Evolutionary conservation across 2,888 invertebrate genomes (phyloP).

Genomic region (Phoenoteleia sp.): DNA sequence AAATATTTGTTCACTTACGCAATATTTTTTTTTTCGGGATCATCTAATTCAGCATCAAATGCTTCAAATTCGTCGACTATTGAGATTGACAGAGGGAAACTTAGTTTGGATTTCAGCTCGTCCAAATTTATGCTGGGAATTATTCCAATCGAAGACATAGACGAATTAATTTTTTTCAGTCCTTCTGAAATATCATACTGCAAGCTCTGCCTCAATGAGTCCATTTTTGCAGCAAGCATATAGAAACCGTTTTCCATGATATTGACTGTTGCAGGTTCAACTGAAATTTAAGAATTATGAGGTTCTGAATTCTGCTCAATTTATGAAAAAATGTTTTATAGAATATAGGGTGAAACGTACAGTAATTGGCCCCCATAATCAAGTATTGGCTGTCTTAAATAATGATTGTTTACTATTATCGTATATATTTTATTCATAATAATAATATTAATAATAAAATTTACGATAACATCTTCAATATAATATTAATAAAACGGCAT

Average conservation of each 20-base stretch:
- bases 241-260: background rate
- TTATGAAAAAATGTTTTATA: no score
- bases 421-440: no score
- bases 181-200: constrained; percentile 12
- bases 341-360: no score
- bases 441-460: no score
- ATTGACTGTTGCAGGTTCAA: background rate
- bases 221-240: constrained; percentile 1
- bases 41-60: background rate
- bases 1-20: constrained; percentile 12
- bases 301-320: no score
- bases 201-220: constrained; percentile 12
- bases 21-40: background rate
- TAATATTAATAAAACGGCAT: no score
- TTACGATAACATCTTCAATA: no score
- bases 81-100: background rate
- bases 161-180: constrained; percentile 15
- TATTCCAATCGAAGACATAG: constrained; percentile 17
- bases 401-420: no score
- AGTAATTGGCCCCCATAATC: no score
- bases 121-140: background rate
- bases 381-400: no score
- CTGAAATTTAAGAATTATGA: no score
- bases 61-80: no score
- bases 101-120: background rate